Conservation (phyloP, 2,797 vertebrate genomes). For the Ptychobarbus kaznakovi region DNA sequence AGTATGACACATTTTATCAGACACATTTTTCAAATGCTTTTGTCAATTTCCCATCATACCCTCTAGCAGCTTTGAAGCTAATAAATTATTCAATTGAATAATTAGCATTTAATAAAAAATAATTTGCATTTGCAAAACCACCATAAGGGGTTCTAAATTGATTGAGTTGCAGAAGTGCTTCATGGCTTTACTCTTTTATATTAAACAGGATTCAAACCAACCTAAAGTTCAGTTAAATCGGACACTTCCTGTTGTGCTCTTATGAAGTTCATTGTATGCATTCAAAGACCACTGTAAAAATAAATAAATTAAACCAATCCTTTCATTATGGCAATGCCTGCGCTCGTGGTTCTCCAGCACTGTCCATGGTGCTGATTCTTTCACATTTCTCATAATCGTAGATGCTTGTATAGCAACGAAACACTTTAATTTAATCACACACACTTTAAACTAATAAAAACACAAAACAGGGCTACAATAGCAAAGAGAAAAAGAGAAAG, state of each 20-base stretch:
- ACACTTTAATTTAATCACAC: slow-evolving; percentile 15
- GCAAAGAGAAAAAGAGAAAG: slow-evolving; percentile 64
- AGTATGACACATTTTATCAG: background rate
- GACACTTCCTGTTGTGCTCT: background rate
- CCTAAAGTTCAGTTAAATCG: slow-evolving; percentile 4
- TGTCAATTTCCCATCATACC: slow-evolving; percentile 35
- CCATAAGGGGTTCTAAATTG: slow-evolving; percentile 23
- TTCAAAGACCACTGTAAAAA: background rate
- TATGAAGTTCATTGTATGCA: background rate
- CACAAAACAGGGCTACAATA: slow-evolving; percentile 18
- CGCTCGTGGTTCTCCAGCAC: background rate
- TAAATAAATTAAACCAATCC: too few relatives aligned
- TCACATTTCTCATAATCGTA: background rate
- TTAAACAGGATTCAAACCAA: background rate
- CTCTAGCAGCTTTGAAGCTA: slow-evolving; percentile 39
- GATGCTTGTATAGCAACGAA: background rate
- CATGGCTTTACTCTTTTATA: background rate
- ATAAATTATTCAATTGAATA: slow-evolving; percentile 47
- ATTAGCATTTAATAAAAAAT: slow-evolving; percentile 44
- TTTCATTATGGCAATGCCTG: background rate
- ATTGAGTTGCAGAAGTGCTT: background rate
- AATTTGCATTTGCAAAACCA: slow-evolving; percentile 34
- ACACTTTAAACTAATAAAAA: background rate
- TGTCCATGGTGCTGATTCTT: slow-evolving; percentile 40
- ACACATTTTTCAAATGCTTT: slow-evolving; percentile 39